Evolutionary conservation across 2,797 vertebrate species (phyloP), one percentile per base, ranked within the genome.

Genomic region (Philypnodon macrostomus): DNA sequence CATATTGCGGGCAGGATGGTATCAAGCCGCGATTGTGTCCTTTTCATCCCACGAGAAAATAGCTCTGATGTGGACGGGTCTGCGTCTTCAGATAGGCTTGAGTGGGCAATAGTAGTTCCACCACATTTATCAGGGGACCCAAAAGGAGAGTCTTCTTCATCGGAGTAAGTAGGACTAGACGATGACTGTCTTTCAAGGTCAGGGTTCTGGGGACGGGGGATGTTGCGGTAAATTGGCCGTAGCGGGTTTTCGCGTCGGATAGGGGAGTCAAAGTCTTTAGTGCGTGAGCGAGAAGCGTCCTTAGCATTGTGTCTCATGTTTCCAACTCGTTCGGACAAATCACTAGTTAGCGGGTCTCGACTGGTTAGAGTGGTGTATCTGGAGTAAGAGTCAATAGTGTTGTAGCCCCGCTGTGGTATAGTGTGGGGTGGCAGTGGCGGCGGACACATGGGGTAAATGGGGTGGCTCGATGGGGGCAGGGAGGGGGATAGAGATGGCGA

Each of bases 21-120:
- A 73, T 89, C 88, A 0, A 92, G 89, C n/a, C 90, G 89, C 6
- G 90, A 92, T 73, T 92, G 89, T 36, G 90, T 92, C 72, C 90
- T 84, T 38, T 89, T 92, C 90, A 92, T 92, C 32, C 90, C 90
- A 55, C 89, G 80, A 62, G 79, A 87, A 54, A 91, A 90, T 24
- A 87, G 64, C 50, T 88, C 88, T 1, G 67, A 36, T 0, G 76
- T 70, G 5, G 61, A 58, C 2, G 87, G 89, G 59, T 91, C 90
- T 35, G 80, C 72, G 15, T 90, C 88, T 65, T 90, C 83, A 19
- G 81, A 85, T 31, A 90, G 66, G 60, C 82, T 88, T 31, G 86
- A 87, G 66, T 88, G 85, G 34, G 86, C 53, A 18, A 90, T 75
- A 5, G 83, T 73, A 1, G 77, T 82, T 30, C 75, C 75, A 24